These are phyloP conservation scores for Salvelinus sp. DNA, from an alignment of 2,113 vertebrate species.

Conservation along the genomic window DNA sequence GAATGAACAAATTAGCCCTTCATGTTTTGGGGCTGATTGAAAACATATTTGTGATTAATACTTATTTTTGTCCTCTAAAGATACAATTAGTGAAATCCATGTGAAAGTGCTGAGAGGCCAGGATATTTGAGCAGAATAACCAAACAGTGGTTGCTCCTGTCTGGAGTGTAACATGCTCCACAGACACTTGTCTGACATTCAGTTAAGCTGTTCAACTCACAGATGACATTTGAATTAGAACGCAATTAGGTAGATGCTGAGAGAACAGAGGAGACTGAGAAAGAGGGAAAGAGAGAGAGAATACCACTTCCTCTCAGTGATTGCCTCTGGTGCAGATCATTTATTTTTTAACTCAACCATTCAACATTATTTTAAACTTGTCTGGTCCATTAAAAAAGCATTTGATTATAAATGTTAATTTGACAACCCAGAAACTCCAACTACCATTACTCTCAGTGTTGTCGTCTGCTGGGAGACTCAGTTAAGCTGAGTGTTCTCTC, in stretches of 20 bases:
- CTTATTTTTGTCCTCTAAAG: conserved; percentile 59
- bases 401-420: conserved; percentile 25
- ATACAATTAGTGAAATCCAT: conserved; percentile 60
- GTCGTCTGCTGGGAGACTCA: background rate
- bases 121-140: conserved; percentile 58
- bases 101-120: conserved; percentile 35
- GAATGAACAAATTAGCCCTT: conserved; percentile 34
- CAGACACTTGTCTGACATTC: conserved; percentile 52
- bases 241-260: conserved; percentile 60
- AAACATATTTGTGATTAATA: conserved; percentile 63
- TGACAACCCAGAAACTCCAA: conserved; percentile 22
- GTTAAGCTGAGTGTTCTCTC: conserved; percentile 9
- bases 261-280: conserved; percentile 29
- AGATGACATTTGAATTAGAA: conserved; percentile 75
- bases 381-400: conserved; percentile 33
- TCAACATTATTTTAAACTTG: conserved; percentile 34
- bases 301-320: conserved; percentile 14
- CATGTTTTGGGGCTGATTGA: conserved; percentile 58
- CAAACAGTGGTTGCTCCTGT: conserved; percentile 50
- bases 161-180: conserved; percentile 42
- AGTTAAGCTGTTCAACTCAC: conserved; percentile 54
- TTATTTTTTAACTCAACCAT: conserved; percentile 16
- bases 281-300: background rate
- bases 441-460: background rate
- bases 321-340: background rate